phyloP scores from a whole-genome alignment of 1,140 invertebrate species.

The Centruroides sculpturatus region DNA sequence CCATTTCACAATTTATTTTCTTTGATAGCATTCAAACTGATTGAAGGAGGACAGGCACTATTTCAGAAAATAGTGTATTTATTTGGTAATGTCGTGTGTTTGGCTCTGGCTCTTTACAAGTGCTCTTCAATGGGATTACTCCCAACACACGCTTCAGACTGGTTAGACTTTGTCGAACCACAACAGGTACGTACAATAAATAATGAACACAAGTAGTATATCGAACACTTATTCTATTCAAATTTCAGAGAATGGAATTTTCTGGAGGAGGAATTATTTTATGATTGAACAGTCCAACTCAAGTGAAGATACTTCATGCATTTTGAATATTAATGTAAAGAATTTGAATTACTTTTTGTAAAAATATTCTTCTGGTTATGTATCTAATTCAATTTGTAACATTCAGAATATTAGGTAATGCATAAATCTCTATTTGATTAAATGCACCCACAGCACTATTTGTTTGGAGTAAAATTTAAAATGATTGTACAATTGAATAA shows the following conservation, averaged over 20 bases:
- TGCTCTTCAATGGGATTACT: constrained; percentile 97
- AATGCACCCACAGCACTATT: too few species aligned
- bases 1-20: background rate
- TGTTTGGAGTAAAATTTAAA: too few species aligned
- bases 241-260: constrained; percentile 57
- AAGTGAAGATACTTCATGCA: too few species aligned
- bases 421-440: too few species aligned
- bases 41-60: constrained; percentile 76
- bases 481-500: too few species aligned
- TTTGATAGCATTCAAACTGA: constrained; percentile 59
- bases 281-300: constrained; percentile 6
- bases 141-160: constrained; percentile 95
- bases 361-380: too few species aligned
- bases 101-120: constrained; percentile 89
- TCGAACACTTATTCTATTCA: background rate
- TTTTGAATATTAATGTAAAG: too few species aligned
- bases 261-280: constrained; percentile 68
- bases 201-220: background rate
- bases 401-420: too few species aligned
- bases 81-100: constrained; percentile 84
- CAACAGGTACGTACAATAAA: constrained; percentile 24
- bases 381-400: too few species aligned
- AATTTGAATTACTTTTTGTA: too few species aligned
- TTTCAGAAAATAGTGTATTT: constrained; percentile 88
- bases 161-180: constrained; percentile 93